Percentiles rank a stretch among this genome's conserved stretches.
Evolutionary conservation across 2,888 invertebrate species (phyloP).

Genomic region (Ophion ventricosus): DNA sequence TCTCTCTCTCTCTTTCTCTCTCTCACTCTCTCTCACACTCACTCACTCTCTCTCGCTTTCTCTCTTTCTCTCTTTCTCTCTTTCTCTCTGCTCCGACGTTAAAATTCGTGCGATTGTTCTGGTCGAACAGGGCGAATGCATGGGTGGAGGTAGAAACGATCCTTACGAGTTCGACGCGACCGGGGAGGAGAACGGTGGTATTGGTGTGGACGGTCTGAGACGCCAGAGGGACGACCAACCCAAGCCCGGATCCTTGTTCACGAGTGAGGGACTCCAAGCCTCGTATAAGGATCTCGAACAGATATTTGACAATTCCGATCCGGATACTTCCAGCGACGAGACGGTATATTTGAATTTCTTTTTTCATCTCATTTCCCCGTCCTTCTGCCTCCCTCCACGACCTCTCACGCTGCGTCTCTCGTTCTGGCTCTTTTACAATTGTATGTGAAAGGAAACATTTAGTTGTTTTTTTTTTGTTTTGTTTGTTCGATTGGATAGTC

Average conservation of each 20-base stretch:
- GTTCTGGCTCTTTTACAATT: slow-evolving; percentile 8
- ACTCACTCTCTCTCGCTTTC: slow-evolving; percentile 6
- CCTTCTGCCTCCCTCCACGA: background rate
- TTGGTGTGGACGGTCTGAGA: slow-evolving; percentile 84
- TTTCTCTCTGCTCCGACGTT: slow-evolving; percentile 6
- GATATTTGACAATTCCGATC: slow-evolving; percentile 95
- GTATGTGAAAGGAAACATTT: slow-evolving; percentile 1
- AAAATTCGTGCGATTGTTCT: slow-evolving; percentile 52
- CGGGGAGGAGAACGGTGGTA: slow-evolving; percentile 83
- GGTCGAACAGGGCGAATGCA: slow-evolving; percentile 76
- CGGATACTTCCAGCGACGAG: slow-evolving; percentile 94
- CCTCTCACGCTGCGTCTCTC: slow-evolving; percentile 13
- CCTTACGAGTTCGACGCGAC: slow-evolving; percentile 91
- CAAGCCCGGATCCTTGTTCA: slow-evolving; percentile 90
- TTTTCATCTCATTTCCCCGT: slow-evolving; percentile 34
- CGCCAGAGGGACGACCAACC: slow-evolving; percentile 82
- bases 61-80: slow-evolving; percentile 2
- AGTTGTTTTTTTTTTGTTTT: background rate
- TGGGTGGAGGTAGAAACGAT: slow-evolving; percentile 82
- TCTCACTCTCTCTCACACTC: no score
- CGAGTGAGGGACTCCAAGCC: slow-evolving; percentile 94
- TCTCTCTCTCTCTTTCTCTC: no score
- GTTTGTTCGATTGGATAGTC: background rate
- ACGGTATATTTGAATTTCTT: slow-evolving; percentile 84
- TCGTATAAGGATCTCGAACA: slow-evolving; percentile 96